phyloP scores from a whole-genome alignment of 2,113 vertebrate species.

The Speoplatyrhinus poulsoni region DNA sequence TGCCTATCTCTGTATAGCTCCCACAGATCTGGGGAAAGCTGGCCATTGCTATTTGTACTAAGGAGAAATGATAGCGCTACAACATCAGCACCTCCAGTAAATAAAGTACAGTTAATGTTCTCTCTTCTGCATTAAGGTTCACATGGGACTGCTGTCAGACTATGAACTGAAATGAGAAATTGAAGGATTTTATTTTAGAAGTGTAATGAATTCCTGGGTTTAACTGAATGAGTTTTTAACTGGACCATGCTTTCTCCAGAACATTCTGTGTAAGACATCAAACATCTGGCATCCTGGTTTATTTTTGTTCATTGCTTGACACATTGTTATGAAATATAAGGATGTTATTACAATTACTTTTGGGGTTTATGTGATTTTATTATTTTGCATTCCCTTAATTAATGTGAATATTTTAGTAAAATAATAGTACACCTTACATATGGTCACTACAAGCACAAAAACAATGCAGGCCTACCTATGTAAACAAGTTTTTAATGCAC shows the following conservation, averaged over 20 bases:
- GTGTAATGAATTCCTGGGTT: constrained; percentile 27
- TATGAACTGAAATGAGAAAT: constrained; percentile 6
- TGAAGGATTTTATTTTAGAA: constrained; percentile 17
- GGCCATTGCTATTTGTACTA: constrained; percentile 17
- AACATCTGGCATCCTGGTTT: constrained; percentile 48
- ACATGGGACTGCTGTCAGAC: constrained; percentile 7
- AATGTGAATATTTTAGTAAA: constrained; percentile 23
- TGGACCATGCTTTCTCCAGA: constrained; percentile 27
- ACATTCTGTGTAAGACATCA: constrained; percentile 21
- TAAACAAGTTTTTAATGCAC: constrained; percentile 17
- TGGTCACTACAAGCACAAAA: not conserved
- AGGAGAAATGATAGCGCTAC: constrained; percentile 9
- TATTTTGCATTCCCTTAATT: constrained; percentile 28
- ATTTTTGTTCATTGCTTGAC: constrained; percentile 54
- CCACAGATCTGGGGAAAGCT: not conserved
- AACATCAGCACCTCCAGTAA: constrained; percentile 15
- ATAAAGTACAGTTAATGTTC: constrained; percentile 12
- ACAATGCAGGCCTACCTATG: no score
- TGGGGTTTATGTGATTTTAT: constrained; percentile 36
- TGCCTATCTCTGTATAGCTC: not conserved
- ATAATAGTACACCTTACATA: constrained; percentile 14
- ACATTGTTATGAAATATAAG: constrained; percentile 68
- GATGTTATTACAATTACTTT: constrained; percentile 44
- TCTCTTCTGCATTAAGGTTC: constrained; percentile 6
- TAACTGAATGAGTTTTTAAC: constrained; percentile 33